phyloP scores from a whole-genome alignment of 2,888 invertebrate genomes.

The Macrophya alboannulata region DNA sequence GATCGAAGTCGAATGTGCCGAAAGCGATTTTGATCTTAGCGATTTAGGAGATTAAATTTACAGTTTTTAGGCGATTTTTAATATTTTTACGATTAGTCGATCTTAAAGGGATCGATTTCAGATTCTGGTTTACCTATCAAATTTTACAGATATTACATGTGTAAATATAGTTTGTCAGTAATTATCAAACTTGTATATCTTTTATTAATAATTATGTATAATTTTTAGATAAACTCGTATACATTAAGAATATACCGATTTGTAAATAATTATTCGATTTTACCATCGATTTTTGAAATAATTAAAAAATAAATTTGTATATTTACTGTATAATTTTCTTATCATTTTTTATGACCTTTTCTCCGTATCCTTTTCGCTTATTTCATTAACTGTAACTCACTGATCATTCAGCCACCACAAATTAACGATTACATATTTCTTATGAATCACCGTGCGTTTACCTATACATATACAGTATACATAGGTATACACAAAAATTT shows the following conservation, averaged over 20 bases:
- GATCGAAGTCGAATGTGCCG: slow-evolving; percentile 57
- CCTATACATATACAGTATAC: not conserved
- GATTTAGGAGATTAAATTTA: slow-evolving; percentile 17
- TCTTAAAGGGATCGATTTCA: not conserved
- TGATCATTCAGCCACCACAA: no score
- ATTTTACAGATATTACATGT: not conserved
- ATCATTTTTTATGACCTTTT: not conserved
- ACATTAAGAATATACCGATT: not conserved
- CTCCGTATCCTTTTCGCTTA: not conserved
- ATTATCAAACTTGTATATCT: not conserved
- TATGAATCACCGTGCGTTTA: not conserved
- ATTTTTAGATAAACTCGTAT: not conserved
- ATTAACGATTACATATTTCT: not conserved
- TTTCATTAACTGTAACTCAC: not conserved
- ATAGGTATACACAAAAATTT: not conserved
- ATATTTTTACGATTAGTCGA: not conserved
- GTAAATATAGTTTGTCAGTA: not conserved
- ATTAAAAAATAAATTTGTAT: not conserved
- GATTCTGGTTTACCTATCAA: not conserved
- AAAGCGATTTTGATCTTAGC: slow-evolving; percentile 36
- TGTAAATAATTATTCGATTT: slow-evolving; percentile 1
- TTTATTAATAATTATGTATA: not conserved
- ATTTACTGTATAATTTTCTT: not conserved
- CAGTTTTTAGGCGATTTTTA: not conserved
- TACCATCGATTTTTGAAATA: not conserved